Conservation (phyloP, 2,113 vertebrate genomes). For the Cephalopterus ornatus region DNA sequence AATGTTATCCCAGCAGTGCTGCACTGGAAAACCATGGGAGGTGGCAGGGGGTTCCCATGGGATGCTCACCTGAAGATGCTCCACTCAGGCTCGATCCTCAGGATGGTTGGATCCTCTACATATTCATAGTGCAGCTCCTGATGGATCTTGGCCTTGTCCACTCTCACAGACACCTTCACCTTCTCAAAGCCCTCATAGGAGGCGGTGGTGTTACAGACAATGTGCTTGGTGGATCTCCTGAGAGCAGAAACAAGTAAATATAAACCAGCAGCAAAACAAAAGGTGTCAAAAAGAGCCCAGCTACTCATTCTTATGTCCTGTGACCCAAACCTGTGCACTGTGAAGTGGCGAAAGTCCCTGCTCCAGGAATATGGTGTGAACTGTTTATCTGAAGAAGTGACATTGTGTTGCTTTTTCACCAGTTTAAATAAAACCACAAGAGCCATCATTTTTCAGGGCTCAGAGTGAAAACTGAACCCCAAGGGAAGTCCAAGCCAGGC, state of each 20-base stretch:
- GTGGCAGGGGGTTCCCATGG: not conserved
- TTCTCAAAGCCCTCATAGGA: slow-evolving; percentile 84
- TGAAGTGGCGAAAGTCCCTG: not conserved
- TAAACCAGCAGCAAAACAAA: not conserved
- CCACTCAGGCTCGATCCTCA: slow-evolving; percentile 95
- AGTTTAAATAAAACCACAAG: not conserved
- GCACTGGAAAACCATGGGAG: not conserved
- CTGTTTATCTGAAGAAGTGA: not conserved
- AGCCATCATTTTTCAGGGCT: not conserved
- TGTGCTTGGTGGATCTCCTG: slow-evolving; percentile 87
- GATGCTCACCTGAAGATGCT: slow-evolving; percentile 89
- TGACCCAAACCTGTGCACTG: not conserved
- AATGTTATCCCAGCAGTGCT: not conserved
- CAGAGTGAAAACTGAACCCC: not conserved
- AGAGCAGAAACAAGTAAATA: not conserved
- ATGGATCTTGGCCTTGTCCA: slow-evolving; percentile 90
- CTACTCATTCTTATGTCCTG: not conserved
- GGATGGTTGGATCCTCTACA: slow-evolving; percentile 91
- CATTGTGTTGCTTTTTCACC: not conserved
- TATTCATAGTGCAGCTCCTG: slow-evolving; percentile 92
- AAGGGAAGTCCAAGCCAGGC: not conserved
- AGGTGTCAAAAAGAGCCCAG: not conserved
- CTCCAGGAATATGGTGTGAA: not conserved
- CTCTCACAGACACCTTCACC: slow-evolving; percentile 87
- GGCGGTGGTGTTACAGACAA: slow-evolving; percentile 89